Percentiles rank a stretch among this genome's conserved stretches.
phyloP scores from a whole-genome alignment of 2,113 vertebrate species.

The Hippocampus zosterae region DNA sequence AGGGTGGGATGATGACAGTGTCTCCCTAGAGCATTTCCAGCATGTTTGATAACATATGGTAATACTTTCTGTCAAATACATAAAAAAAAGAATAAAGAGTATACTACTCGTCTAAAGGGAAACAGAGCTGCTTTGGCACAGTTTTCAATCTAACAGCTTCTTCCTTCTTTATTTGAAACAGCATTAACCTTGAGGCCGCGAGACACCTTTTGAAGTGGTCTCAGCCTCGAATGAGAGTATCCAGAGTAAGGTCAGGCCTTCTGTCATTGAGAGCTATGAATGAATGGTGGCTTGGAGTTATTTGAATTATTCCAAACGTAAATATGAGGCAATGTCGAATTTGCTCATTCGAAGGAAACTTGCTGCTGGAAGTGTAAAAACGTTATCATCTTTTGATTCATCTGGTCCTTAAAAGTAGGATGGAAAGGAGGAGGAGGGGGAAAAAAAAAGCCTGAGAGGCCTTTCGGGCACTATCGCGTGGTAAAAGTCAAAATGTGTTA shows the following conservation, averaged over 20 bases:
- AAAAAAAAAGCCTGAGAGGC: background rate
- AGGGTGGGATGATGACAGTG: constrained; percentile 61
- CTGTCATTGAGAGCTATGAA: constrained; percentile 61
- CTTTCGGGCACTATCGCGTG: background rate
- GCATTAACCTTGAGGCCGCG: constrained; percentile 66
- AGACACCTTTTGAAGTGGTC: constrained; percentile 61
- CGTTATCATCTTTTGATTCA: constrained; percentile 13
- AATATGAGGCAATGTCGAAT: background rate
- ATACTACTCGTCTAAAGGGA: constrained; percentile 62
- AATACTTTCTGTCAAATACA: constrained; percentile 80
- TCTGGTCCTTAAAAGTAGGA: constrained; percentile 11
- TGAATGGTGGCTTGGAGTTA: constrained; percentile 51
- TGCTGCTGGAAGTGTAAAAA: constrained; percentile 18
- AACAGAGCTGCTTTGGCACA: constrained; percentile 70
- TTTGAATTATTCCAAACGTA: constrained; percentile 17
- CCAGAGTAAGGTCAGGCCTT: constrained; percentile 55
- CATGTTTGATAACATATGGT: constrained; percentile 84
- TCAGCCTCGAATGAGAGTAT: constrained; percentile 42
- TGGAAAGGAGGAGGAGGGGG: constrained; percentile 1
- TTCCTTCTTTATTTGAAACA: constrained; percentile 62
- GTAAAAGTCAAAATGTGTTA: constrained; percentile 8
- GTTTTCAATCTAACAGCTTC: constrained; percentile 77
- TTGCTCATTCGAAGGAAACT: background rate
- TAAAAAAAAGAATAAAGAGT: constrained; percentile 70
- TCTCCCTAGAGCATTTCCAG: constrained; percentile 80